These are phyloP conservation scores for Chironomus tentans DNA, from an alignment of 2,888 invertebrate genomes.

Conservation along the genomic window DNA sequence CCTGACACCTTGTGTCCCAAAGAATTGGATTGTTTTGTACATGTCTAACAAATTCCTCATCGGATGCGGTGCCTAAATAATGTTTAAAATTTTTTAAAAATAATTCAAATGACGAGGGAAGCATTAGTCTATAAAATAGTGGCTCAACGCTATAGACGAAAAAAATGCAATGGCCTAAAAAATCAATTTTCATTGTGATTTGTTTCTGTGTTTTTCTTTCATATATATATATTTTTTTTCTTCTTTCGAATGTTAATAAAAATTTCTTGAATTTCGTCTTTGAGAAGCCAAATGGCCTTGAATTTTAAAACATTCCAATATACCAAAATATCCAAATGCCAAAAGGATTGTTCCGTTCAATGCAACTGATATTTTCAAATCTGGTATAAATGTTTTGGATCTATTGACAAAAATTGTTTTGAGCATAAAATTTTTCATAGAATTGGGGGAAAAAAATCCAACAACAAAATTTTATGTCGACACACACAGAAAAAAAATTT, in stretches of 20 bases:
- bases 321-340: neutral
- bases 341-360: neutral
- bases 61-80: conserved; percentile 5
- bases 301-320: conserved; percentile 4
- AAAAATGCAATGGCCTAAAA: conserved; percentile 15
- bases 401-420: too few relatives aligned
- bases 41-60: conserved; percentile 19
- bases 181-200: conserved; percentile 7
- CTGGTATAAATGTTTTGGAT: too few relatives aligned
- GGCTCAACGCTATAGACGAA: neutral
- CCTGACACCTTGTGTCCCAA: conserved; percentile 24
- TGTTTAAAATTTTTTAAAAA: neutral
- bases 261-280: conserved; percentile 24
- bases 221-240: neutral
- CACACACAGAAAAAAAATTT: neutral
- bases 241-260: neutral
- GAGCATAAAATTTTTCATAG: neutral
- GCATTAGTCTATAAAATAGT: neutral
- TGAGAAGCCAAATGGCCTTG: conserved; percentile 2
- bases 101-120: neutral
- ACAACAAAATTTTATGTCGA: neutral
- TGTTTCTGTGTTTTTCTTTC: neutral
- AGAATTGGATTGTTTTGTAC: conserved; percentile 17
- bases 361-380: neutral
- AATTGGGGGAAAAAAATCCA: neutral